Base-by-base conservation (phyloP, 2,888 invertebrate species). In the Gymnocheta viridis region DNA sequence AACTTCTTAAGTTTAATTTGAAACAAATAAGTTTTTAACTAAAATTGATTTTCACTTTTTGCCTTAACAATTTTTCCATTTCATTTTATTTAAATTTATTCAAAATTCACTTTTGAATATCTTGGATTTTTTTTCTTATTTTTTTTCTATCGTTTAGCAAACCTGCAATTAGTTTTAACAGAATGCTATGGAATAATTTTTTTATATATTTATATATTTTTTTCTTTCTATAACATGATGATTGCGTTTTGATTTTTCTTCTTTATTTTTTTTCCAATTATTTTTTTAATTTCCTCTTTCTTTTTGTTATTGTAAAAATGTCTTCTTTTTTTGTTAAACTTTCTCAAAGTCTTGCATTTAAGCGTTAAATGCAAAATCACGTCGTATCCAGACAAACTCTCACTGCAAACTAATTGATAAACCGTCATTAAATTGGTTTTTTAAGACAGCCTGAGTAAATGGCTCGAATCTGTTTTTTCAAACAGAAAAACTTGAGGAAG, bases 351-450 rank as follows among this genome's bases (percentile, higher is more conserved):
- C 6, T 60, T 32, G 17, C 19, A 6, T 74, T 41, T 1, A 77
- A 78, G 74, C 82, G 74, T 47, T 47, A 41, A 67, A 49, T 12
- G 17, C 0, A 41, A 74, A 81, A 58, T 24, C 81, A 84, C 84
- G 62, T 84, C 77, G 49, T 78, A 56, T 5, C 62, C 38, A 69
- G 67, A 44, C 77, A 69, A 82, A 69, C 82, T 84, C 77, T 82
- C 49, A 69, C 56, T 67, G 69, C 67, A 24, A 73, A 84, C 84
- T 84, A 64, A 73, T 73, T 60, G 77, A 9, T 73, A 77, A 62
- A 58, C 22, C 49, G 44, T 47, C 73, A 44, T 73, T 51, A 73
- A 78, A 62, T 64, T 81, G 56, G 56, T 41, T 32, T 69, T 81
- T 62, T 73, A 69, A 56, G 41, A 4, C 32, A 35, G 35, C 7